These are phyloP conservation scores for Sericinus montela DNA, from an alignment of 2,888 invertebrate species.

Conservation along the genomic window DNA sequence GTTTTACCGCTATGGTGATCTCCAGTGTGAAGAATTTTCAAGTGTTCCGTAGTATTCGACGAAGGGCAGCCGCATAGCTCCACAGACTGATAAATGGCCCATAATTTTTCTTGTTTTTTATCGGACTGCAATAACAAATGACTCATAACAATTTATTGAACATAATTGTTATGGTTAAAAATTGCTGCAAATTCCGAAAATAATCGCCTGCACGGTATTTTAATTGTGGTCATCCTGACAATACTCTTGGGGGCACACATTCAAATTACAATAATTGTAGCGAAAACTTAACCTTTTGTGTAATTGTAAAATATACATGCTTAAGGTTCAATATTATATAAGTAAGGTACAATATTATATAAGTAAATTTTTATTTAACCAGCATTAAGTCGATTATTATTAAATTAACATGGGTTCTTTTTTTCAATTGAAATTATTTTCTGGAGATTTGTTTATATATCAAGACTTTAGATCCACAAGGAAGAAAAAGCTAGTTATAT, in stretches of 20 bases:
- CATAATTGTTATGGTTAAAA: slow-evolving; percentile 20
- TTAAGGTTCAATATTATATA: too few relatives aligned
- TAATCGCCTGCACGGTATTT: slow-evolving; percentile 1
- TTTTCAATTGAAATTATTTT: too few relatives aligned
- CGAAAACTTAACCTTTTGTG: neutral
- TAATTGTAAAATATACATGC: too few relatives aligned
- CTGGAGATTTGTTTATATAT: too few relatives aligned
- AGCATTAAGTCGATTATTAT: neutral
- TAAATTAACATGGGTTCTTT: too few relatives aligned
- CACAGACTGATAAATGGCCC: slow-evolving; percentile 12
- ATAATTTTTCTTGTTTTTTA: slow-evolving; percentile 13
- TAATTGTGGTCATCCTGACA: neutral
- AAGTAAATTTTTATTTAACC: neutral
- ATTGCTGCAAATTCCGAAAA: slow-evolving; percentile 18
- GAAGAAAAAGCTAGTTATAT: too few relatives aligned
- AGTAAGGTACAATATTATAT: too few relatives aligned
- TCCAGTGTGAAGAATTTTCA: slow-evolving; percentile 9
- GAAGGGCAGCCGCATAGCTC: slow-evolving; percentile 15
- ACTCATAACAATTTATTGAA: slow-evolving; percentile 17
- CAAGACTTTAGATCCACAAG: too few relatives aligned
- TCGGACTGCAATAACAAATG: neutral
- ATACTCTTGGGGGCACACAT: neutral
- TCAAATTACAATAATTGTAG: neutral
- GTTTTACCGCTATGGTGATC: neutral
- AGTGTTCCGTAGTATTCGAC: neutral